Evolutionary conservation across 2,797 vertebrate genomes (phyloP).

Genomic region (Cyclopterus lumpus): DNA sequence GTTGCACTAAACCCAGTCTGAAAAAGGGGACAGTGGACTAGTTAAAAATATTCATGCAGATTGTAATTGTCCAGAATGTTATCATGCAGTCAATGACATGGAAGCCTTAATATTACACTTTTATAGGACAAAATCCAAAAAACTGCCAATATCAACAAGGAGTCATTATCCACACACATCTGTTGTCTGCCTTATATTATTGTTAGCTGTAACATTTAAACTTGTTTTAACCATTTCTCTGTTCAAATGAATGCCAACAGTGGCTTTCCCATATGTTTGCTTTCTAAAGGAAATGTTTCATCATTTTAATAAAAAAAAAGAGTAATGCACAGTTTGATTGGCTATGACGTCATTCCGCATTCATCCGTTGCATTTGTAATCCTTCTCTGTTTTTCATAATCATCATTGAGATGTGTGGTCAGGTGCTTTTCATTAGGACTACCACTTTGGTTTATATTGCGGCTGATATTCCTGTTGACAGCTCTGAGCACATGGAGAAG

Average conservation of each 20-base stretch:
- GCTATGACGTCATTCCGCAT: slow-evolving; percentile 1
- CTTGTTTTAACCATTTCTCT: slow-evolving; percentile 33
- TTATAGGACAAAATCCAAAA: slow-evolving; percentile 33
- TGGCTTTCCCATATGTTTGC: slow-evolving; percentile 31
- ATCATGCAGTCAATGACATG: slow-evolving; percentile 30
- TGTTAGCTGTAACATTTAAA: slow-evolving; percentile 31
- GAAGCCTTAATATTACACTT: slow-evolving; percentile 69
- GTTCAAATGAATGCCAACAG: slow-evolving; percentile 30
- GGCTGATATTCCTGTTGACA: slow-evolving; percentile 3
- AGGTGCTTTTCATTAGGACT: slow-evolving; percentile 32
- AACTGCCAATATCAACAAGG: slow-evolving; percentile 59
- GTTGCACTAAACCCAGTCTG: slow-evolving; percentile 44
- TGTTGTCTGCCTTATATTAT: slow-evolving; percentile 66
- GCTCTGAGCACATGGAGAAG: slow-evolving; percentile 6
- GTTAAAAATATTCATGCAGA: not conserved
- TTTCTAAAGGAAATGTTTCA: slow-evolving; percentile 28
- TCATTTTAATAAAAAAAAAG: not conserved
- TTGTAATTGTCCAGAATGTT: slow-evolving; percentile 54
- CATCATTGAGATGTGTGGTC: slow-evolving; percentile 14
- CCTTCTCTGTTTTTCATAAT: slow-evolving; percentile 19
- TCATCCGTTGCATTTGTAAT: slow-evolving; percentile 37
- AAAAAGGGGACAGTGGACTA: not conserved
- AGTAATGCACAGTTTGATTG: slow-evolving; percentile 20
- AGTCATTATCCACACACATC: slow-evolving; percentile 35
- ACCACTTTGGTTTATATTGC: slow-evolving; percentile 21